Evolutionary conservation across 2,888 invertebrate species (phyloP).

Genomic region (Perizoma flavofasciatum): DNA sequence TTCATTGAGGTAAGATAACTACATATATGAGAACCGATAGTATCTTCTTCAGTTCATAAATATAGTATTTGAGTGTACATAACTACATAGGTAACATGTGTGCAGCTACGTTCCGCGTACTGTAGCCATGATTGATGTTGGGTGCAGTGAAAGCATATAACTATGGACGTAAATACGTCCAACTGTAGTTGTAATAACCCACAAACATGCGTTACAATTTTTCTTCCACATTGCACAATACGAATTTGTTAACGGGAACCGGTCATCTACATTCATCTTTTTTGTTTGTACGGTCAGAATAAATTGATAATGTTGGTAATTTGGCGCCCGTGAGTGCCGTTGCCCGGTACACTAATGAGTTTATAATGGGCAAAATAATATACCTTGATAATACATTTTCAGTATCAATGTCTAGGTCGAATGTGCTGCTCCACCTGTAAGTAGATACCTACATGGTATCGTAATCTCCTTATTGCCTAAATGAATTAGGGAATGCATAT

Average conservation of each 20-base stretch:
- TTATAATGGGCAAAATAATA: conserved; percentile 82
- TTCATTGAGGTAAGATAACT: too few relatives aligned
- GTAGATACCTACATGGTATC: background rate
- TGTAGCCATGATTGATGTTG: conserved; percentile 63
- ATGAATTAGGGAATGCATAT: background rate
- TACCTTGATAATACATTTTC: conserved; percentile 78
- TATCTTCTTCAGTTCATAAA: too few relatives aligned
- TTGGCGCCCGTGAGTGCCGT: conserved; percentile 79
- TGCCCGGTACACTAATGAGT: conserved; percentile 81
- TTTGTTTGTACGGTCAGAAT: conserved; percentile 79
- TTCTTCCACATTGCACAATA: conserved; percentile 83
- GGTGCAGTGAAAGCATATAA: conserved; percentile 74
- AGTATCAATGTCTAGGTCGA: conserved; percentile 80
- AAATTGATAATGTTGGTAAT: conserved; percentile 84
- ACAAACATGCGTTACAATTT: conserved; percentile 78
- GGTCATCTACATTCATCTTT: conserved; percentile 79
- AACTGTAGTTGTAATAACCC: conserved; percentile 73
- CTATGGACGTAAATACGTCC: conserved; percentile 57
- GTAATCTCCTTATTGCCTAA: background rate
- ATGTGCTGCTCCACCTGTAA: conserved; percentile 9
- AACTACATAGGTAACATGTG: background rate
- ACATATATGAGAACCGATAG: too few relatives aligned
- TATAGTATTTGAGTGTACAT: too few relatives aligned
- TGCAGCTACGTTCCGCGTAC: conserved; percentile 27
- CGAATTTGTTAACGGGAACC: conserved; percentile 82